Evolutionary conservation across 2,113 vertebrate genomes (phyloP).

Genomic region (Alligator mississippiensis): DNA sequence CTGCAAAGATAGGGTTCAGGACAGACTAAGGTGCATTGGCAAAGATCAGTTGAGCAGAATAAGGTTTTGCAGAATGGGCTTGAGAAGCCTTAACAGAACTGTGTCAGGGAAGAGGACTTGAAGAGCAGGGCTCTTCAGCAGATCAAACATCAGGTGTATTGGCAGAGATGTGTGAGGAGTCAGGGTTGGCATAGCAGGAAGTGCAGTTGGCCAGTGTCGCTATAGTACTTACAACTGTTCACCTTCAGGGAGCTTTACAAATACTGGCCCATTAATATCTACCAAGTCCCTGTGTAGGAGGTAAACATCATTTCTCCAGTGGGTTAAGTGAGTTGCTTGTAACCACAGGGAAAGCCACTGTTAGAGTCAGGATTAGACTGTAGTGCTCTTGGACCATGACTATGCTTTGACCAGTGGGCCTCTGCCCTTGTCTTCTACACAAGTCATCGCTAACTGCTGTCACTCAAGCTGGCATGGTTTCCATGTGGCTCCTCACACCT

Average conservation of each 20-base stretch:
- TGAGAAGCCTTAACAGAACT: rapidly evolving
- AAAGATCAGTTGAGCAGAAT: background rate
- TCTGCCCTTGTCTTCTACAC: background rate
- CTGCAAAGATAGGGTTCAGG: background rate
- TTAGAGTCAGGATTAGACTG: rapidly evolving
- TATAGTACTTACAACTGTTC: background rate
- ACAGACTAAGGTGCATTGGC: background rate
- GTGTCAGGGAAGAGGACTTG: background rate
- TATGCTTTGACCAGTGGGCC: background rate
- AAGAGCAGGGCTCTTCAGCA: background rate
- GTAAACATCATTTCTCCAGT: background rate
- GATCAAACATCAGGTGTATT: background rate
- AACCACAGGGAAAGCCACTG: background rate
- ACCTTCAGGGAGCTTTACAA: background rate
- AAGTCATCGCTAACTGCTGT: background rate
- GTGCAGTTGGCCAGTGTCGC: background rate
- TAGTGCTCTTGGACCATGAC: background rate
- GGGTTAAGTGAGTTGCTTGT: background rate
- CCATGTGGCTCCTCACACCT: background rate
- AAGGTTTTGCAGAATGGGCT: too few species aligned
- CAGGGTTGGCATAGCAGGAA: background rate
- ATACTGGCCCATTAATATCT: background rate
- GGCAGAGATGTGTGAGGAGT: background rate
- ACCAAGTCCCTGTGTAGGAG: background rate
- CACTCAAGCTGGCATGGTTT: background rate